A percentile compares a stretch with the other conserved stretches of the same genome.
These are phyloP conservation scores for Ichneumoninae sp. DNA, from an alignment of 2,888 invertebrate genomes.

Conservation along the genomic window DNA sequence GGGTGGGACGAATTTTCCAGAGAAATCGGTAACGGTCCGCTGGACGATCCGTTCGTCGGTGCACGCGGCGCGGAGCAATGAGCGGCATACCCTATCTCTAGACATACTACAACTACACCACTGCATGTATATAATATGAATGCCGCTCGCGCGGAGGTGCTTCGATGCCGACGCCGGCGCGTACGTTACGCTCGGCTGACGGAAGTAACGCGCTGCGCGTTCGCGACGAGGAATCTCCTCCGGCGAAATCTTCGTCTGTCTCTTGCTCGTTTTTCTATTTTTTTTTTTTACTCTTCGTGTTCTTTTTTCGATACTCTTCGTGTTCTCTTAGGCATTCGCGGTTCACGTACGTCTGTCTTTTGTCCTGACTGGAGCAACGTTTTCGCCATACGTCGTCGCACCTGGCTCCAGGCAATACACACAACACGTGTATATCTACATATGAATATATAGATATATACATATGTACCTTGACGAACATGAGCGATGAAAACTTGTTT, in stretches of 20 bases:
- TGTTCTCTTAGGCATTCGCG: conserved; percentile 14
- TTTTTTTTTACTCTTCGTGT: conserved; percentile 17
- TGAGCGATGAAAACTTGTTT: conserved; percentile 47
- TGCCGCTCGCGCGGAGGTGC: conserved; percentile 39
- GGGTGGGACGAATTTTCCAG: conserved; percentile 65
- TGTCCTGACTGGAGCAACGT: conserved; percentile 32
- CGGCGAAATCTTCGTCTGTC: conserved; percentile 58
- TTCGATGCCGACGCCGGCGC: conserved; percentile 57
- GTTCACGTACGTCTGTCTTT: conserved; percentile 18
- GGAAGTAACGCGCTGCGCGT: conserved; percentile 64
- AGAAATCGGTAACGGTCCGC: conserved; percentile 70
- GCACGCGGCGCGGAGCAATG: conserved; percentile 46
- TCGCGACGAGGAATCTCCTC: conserved; percentile 63
- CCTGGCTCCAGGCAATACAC: conserved; percentile 34
- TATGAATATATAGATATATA: background rate
- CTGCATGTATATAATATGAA: conserved; percentile 18
- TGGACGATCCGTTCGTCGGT: conserved; percentile 63
- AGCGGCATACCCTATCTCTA: conserved; percentile 39
- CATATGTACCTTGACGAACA: background rate
- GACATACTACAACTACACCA: conserved; percentile 21
- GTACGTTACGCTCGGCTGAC: conserved; percentile 65
- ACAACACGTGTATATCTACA: background rate
- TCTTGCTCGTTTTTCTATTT: conserved; percentile 36
- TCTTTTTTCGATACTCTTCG: conserved; percentile 12
- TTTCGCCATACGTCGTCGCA: conserved; percentile 43